Evolutionary conservation across 2,888 invertebrate genomes (phyloP), one percentile per base, ranked within the genome.

Genomic region (Ophraella communa): DNA sequence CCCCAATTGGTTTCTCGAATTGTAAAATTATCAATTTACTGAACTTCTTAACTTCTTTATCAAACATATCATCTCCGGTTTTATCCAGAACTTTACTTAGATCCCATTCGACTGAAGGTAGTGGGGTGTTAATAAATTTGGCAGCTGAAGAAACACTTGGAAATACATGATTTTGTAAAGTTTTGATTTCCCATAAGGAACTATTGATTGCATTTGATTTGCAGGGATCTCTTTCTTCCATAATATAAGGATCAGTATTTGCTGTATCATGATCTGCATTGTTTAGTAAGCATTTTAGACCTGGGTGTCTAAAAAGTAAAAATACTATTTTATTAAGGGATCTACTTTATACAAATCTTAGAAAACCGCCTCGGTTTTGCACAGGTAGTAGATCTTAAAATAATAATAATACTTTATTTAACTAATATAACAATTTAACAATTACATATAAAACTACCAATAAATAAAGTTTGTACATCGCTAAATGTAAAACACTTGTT

Each of bases 151-250:
- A 87, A 7, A 95, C 89, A 65, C 86, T 86, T 3, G 94, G 92
- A 72, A 91, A 77, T 10, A 87, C 86, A 79, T 94, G 94, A 69
- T 86, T 84, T 77, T 92, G 90, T 68, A 96, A 84, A 10, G 91
- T 88, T 73, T 89, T 87, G 65, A 96, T 86, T 85, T 98, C 98
- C 98, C 98, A 98, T 60, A 98, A 85, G 52, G 93, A 94, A 77
- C 96, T 96, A 67, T 92, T 89, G 4, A 94, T 84, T 0, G 98
- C 98, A 71, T 89, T 88, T 7, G 94, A 90, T 75, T 90, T 88
- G 1, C 86, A 80, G 0, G 95, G 94, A 79, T 94, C 91, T 4
- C 87, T 82, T 83, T 96, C 95, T 65, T 91, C 89, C 86, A 91
- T 90, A 68, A 92, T 85, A 83, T 91, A 98, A 0, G 97, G 96